These are phyloP conservation scores for Cephus spinipes DNA, from an alignment of 2,888 invertebrate genomes.

Conservation along the genomic window DNA sequence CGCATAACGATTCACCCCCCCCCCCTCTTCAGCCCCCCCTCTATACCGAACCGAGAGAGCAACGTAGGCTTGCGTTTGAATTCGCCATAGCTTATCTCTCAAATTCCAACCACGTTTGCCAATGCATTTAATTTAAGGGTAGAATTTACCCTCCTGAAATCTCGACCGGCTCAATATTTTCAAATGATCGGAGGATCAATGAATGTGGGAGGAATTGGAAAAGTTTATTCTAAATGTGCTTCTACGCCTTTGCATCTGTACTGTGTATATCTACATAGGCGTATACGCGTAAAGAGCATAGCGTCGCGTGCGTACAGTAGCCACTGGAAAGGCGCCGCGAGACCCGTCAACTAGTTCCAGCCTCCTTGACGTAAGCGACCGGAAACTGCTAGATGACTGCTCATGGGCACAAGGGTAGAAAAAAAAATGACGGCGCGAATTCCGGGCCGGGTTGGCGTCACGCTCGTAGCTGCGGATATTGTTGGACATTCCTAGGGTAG, in stretches of 20 bases:
- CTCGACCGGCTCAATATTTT: not conserved
- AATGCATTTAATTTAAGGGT: slow-evolving; percentile 3
- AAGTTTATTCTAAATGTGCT: not conserved
- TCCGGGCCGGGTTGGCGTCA: slow-evolving; percentile 39
- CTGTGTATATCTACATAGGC: not conserved
- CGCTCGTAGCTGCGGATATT: slow-evolving; percentile 55
- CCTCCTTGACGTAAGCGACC: not conserved
- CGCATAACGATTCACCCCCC: slow-evolving; percentile 54
- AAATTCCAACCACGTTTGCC: slow-evolving; percentile 49
- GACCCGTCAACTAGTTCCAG: not conserved
- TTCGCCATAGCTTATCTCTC: slow-evolving; percentile 57
- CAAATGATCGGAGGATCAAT: not conserved
- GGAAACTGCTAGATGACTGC: not conserved
- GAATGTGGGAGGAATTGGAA: not conserved
- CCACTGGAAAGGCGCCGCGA: not conserved
- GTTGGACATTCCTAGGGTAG: slow-evolving; percentile 63
- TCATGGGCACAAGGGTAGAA: not conserved
- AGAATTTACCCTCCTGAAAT: not conserved
- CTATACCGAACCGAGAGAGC: not conserved
- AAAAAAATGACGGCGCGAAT: slow-evolving; percentile 35
- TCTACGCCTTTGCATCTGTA: not conserved
- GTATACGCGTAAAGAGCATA: not conserved
- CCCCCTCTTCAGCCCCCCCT: not conserved
- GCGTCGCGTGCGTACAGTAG: not conserved
- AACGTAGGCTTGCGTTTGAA: not conserved